phyloP scores from a whole-genome alignment of 1,140 invertebrate genomes.

The Mizuhopecten yessoensis region DNA sequence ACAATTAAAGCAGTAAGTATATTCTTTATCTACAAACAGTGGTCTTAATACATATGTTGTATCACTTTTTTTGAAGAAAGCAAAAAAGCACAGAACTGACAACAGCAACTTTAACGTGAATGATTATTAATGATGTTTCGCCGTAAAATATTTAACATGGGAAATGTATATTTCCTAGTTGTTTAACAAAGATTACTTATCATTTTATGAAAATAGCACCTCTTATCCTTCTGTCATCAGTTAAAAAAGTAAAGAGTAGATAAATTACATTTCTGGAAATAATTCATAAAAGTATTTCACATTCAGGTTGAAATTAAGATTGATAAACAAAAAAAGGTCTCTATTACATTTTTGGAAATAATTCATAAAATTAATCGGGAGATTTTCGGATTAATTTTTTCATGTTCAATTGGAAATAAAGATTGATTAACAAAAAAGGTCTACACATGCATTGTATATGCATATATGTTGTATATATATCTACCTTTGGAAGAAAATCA shows the following conservation, averaged over 20 bases:
- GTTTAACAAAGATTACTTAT: not conserved
- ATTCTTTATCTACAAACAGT: not conserved
- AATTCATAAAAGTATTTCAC: not conserved
- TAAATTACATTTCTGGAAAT: not conserved
- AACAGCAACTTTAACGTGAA: slow-evolving; percentile 25
- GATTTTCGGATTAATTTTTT: no score
- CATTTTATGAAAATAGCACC: not conserved
- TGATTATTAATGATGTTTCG: slow-evolving; percentile 12
- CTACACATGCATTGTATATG: no score
- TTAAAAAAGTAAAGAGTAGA: not conserved
- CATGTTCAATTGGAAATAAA: no score
- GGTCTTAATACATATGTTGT: not conserved
- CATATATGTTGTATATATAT: no score
- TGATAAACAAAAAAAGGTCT: not conserved
- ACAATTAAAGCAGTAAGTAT: slow-evolving; percentile 35
- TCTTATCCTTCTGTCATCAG: not conserved
- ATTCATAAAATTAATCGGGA: not conserved
- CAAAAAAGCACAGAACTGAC: slow-evolving; percentile 32
- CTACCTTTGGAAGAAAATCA: no score
- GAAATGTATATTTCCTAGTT: slow-evolving; percentile 2
- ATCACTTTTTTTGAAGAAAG: slow-evolving; percentile 32
- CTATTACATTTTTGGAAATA: not conserved
- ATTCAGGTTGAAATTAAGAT: no score
- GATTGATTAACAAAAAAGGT: no score
- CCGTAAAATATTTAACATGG: not conserved